Evolutionary conservation across 2,888 invertebrate genomes (phyloP), one percentile per base, ranked within the genome.

Genomic region (Aproaerema taeniolella): DNA sequence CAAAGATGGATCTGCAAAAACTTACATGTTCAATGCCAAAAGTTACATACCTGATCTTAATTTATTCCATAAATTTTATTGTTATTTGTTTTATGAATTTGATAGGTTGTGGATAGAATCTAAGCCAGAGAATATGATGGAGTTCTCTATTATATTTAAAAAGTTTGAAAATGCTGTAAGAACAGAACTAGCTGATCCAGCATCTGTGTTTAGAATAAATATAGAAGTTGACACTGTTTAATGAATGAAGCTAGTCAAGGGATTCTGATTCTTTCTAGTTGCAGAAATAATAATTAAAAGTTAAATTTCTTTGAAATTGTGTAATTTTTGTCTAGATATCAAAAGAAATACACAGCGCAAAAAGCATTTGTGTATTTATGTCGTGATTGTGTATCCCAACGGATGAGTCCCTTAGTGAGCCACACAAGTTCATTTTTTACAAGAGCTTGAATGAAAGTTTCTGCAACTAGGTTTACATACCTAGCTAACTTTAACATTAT

Each of bases 121-220:
- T 13, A 95, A 96, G 62, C 98, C 99, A 0, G 90, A 90, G 50
- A 94, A 95, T 67, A 96, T 99, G 49, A 99, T 99, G 98, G 96
- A 98, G 65, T 99, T 98, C 74, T 94, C 95, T 20, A 88, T 89
- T 32, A 94, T 98, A 42, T 93, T 93, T 67, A 92, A 94, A 57
- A 92, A 91, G 60, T 99, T 97, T 79, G 95, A 95, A 67, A 90
- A 88, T 51, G 89, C 90, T 42, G 91, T 96, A 33, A 88, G 91
- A 60, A 77, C 80, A 46, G 88, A 89, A 45, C 79, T 96, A 43
- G 87, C 91, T 35, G 91, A 93, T 68, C 90, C 92, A 16, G 88
- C 87, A 26, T 90, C 92, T 24, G 88, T 92, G 31, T 94, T 95
- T 74, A 92, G 92, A 85, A 92, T 95, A 76, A 94, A 95, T 78